Conservation (phyloP, 2,113 vertebrate species). For the Leptosomus discolor region DNA sequence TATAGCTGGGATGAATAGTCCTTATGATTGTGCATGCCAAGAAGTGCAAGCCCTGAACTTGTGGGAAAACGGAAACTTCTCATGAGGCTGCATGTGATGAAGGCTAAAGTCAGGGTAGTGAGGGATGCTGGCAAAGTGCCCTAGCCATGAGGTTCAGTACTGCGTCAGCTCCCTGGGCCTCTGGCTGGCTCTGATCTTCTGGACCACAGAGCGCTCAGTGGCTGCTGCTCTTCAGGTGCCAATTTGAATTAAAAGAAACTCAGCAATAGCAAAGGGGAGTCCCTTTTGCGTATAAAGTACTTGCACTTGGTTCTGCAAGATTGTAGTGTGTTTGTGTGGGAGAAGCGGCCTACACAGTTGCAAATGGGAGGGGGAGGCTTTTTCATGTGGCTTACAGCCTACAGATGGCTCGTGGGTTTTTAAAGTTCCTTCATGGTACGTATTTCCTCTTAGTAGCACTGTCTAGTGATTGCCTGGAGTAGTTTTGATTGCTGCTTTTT, state of each 20-base stretch:
- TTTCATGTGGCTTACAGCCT: not conserved
- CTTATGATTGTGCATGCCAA: not conserved
- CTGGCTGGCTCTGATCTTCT: not conserved
- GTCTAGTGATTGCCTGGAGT: constrained; percentile 29
- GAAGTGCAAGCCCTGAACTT: not conserved
- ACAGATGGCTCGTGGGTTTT: not conserved
- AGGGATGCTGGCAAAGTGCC: not conserved
- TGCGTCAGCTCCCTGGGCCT: not conserved
- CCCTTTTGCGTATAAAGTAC: fast-evolving
- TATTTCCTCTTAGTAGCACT: constrained; percentile 17
- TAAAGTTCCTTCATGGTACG: not conserved
- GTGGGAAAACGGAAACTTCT: not conserved
- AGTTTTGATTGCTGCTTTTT: not conserved
- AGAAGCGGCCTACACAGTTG: not conserved
- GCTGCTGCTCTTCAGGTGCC: not conserved
- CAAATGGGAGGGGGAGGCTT: not conserved
- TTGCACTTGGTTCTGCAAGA: not conserved
- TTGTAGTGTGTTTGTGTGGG: not conserved
- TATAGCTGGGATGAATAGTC: not conserved
- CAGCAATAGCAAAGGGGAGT: not conserved
- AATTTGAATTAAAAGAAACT: not conserved
- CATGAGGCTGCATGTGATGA: not conserved
- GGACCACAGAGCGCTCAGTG: not conserved
- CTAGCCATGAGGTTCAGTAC: not conserved
- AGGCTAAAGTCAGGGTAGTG: not conserved